These are phyloP conservation scores for Drosophila melanica DNA, from an alignment of 1,140 invertebrate genomes.

Conservation along the genomic window DNA sequence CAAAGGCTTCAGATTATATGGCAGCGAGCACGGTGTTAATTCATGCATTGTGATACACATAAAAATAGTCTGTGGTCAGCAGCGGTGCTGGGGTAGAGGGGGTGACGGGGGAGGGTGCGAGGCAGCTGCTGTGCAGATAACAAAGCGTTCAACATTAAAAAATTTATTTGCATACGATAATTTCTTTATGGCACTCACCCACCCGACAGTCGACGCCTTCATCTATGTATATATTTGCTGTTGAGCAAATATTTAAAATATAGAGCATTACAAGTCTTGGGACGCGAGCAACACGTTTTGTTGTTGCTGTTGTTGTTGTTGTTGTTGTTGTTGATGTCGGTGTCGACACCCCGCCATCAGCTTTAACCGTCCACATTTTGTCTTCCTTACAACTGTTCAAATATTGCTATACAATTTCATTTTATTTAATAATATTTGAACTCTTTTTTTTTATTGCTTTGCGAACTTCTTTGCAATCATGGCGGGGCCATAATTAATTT, in stretches of 20 bases:
- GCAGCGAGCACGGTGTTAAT: slow-evolving; percentile 52
- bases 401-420: slow-evolving; percentile 34
- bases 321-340: slow-evolving; percentile 3
- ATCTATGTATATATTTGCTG: slow-evolving; percentile 10
- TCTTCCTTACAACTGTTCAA: slow-evolving; percentile 78
- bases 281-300: background rate
- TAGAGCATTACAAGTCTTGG: slow-evolving; percentile 1
- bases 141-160: slow-evolving; percentile 49
- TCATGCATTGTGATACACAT: slow-evolving; percentile 64
- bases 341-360: slow-evolving; percentile 13
- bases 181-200: slow-evolving; percentile 71
- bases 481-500: slow-evolving; percentile 61
- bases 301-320: slow-evolving; percentile 1
- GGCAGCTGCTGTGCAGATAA: slow-evolving; percentile 53
- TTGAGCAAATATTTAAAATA: slow-evolving; percentile 55
- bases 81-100: background rate
- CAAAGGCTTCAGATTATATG: slow-evolving; percentile 15
- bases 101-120: too few relatives aligned
- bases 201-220: slow-evolving; percentile 20
- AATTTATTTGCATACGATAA: slow-evolving; percentile 81
- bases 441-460: slow-evolving; percentile 34
- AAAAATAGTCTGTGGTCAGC: slow-evolving; percentile 53
- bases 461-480: slow-evolving; percentile 60
- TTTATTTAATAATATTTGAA: slow-evolving; percentile 58
- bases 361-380: slow-evolving; percentile 39